Evolutionary conservation across 2,888 invertebrate species (phyloP).

Genomic region (Caenorhabditis sp.): DNA sequence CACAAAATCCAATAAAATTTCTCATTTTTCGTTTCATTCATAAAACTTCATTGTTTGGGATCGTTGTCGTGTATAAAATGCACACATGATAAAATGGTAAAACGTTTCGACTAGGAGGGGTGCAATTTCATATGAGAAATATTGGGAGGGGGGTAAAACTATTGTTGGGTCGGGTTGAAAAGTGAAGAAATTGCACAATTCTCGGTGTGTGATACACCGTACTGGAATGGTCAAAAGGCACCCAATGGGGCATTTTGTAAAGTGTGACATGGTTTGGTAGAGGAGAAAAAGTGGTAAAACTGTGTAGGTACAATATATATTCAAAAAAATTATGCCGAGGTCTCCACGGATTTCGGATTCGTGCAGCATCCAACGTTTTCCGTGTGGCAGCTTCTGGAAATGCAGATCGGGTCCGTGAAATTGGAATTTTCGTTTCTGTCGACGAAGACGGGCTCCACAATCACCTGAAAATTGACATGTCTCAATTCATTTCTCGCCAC

Average conservation of each 20-base stretch:
- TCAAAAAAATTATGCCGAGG: too few relatives aligned
- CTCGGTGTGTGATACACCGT: too few relatives aligned
- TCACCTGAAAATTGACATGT: slow-evolving; percentile 31
- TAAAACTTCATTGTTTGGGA: not conserved
- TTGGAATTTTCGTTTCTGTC: slow-evolving; percentile 19
- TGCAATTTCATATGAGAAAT: not conserved
- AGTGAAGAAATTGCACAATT: too few relatives aligned
- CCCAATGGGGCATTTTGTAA: too few relatives aligned
- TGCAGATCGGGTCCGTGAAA: slow-evolving; percentile 32
- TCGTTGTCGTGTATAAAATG: slow-evolving; percentile 6
- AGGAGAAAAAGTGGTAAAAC: not conserved
- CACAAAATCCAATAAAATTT: slow-evolving; percentile 7
- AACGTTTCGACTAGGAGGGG: too few relatives aligned
- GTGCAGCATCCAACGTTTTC: slow-evolving; percentile 55
- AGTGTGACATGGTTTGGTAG: too few relatives aligned
- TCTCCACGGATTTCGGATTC: slow-evolving; percentile 7
- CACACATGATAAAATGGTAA: not conserved
- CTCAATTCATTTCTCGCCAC: not conserved
- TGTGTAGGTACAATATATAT: too few relatives aligned
- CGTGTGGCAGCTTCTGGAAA: slow-evolving; percentile 43
- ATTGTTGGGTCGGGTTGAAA: not conserved
- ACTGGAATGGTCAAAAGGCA: too few relatives aligned
- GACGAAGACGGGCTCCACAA: slow-evolving; percentile 47
- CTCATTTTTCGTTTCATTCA: not conserved
- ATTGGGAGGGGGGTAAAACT: not conserved